These are phyloP conservation scores for Melinopterus prodromus DNA, from an alignment of 2,888 invertebrate genomes.

Conservation along the genomic window DNA sequence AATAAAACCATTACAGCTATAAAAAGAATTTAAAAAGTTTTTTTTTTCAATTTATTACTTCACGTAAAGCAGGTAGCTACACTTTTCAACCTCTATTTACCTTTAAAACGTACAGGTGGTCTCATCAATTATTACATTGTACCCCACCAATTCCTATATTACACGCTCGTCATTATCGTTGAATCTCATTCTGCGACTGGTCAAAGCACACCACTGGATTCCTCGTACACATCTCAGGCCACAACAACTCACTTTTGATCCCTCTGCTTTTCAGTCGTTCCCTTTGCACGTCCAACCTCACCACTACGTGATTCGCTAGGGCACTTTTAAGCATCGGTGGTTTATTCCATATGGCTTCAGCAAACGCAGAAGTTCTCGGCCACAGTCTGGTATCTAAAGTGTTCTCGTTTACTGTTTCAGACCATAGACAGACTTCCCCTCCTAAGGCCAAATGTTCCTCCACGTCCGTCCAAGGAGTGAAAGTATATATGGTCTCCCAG, in stretches of 20 bases:
- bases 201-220: conserved; percentile 62
- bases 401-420: conserved; percentile 77
- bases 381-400: conserved; percentile 80
- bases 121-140: not conserved
- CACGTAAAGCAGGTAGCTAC: too few relatives aligned
- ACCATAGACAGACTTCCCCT: conserved; percentile 84
- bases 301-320: conserved; percentile 59
- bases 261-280: conserved; percentile 68
- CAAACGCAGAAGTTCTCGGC: conserved; percentile 82
- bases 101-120: not conserved
- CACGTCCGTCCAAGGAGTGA: conserved; percentile 70
- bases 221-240: conserved; percentile 79
- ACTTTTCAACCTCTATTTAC: too few relatives aligned
- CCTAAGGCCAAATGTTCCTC: conserved; percentile 63
- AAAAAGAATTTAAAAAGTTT: not conserved
- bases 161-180: not conserved
- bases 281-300: conserved; percentile 70
- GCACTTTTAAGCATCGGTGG: conserved; percentile 58
- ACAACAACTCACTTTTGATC: conserved; percentile 71
- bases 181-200: not conserved
- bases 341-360: conserved; percentile 79
- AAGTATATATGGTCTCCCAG: conserved; percentile 85
- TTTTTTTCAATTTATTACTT: not conserved
- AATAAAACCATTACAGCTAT: not conserved
- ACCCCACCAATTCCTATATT: not conserved